Evolutionary conservation across 2,113 vertebrate genomes (phyloP).

Genomic region (Colinus virginianus): DNA sequence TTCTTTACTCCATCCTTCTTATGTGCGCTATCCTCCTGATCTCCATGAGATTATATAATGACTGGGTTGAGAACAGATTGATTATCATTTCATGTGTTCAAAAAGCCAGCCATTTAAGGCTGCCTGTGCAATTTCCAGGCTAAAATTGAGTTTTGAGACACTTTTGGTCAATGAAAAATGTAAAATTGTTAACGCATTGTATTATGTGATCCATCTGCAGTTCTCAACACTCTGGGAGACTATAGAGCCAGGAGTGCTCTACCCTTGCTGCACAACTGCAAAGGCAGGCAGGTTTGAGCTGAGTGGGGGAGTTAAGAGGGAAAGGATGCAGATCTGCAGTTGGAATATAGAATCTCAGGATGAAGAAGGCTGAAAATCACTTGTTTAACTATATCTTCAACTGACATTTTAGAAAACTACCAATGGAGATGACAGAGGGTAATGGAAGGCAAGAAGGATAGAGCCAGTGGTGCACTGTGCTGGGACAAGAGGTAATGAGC

Average conservation of each 20-base stretch:
- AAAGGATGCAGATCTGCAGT: background rate
- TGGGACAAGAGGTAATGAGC: background rate
- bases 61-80: slow-evolving; percentile 52
- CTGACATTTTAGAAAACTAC: background rate
- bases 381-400: background rate
- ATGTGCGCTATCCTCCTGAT: background rate
- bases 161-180: background rate
- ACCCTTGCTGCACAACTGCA: background rate
- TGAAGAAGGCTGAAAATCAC: background rate
- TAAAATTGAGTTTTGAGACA: background rate
- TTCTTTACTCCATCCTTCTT: background rate
- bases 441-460: background rate
- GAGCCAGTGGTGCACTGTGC: background rate
- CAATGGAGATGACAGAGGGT: background rate
- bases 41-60: slow-evolving; percentile 56
- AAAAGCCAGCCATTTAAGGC: slow-evolving; percentile 26
- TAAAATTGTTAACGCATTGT: background rate
- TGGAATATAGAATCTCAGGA: background rate
- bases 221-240: fast-evolving
- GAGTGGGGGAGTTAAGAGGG: background rate
- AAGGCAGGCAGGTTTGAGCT: background rate
- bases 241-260: background rate
- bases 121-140: background rate
- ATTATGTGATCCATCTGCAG: background rate
- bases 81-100: slow-evolving; percentile 36